Evolutionary conservation across 2,888 invertebrate species (phyloP).

Genomic region (Ametastegia equiseti): DNA sequence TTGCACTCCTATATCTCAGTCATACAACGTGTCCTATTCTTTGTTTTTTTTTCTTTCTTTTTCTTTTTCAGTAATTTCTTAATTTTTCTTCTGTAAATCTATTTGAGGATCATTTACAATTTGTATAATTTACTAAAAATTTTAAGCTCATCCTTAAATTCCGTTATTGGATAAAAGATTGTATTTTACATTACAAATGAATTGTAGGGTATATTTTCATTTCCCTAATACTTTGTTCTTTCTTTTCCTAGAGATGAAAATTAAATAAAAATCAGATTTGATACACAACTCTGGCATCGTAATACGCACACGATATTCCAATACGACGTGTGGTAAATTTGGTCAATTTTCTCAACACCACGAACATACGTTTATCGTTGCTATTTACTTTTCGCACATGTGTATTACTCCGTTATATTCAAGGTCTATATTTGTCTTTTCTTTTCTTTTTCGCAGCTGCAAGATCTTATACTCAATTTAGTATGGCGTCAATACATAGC

Average conservation of each 20-base stretch:
- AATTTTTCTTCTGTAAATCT: background rate
- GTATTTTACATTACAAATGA: background rate
- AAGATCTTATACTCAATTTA: background rate
- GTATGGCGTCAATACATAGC: background rate
- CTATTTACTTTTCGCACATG: no score
- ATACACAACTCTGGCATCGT: background rate
- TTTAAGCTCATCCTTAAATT: slow-evolving; percentile 16
- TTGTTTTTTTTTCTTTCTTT: background rate
- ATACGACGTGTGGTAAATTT: background rate
- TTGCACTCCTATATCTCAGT: slow-evolving; percentile 19
- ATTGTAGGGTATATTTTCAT: background rate
- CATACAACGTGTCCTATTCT: slow-evolving; percentile 11
- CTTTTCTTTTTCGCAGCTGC: background rate
- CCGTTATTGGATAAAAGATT: background rate
- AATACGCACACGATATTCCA: background rate
- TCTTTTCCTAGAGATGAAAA: background rate
- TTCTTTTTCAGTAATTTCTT: background rate
- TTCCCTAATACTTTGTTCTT: background rate
- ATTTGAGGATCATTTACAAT: slow-evolving; percentile 22
- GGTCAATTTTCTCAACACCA: background rate
- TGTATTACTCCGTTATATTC: background rate
- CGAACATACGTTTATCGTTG: background rate
- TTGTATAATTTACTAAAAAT: background rate
- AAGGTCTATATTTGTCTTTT: background rate
- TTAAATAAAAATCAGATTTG: background rate